Percentiles rank a stretch among this genome's conserved stretches.
phyloP scores from a whole-genome alignment of 2,113 vertebrate species.

The Mastomys natalensis region DNA sequence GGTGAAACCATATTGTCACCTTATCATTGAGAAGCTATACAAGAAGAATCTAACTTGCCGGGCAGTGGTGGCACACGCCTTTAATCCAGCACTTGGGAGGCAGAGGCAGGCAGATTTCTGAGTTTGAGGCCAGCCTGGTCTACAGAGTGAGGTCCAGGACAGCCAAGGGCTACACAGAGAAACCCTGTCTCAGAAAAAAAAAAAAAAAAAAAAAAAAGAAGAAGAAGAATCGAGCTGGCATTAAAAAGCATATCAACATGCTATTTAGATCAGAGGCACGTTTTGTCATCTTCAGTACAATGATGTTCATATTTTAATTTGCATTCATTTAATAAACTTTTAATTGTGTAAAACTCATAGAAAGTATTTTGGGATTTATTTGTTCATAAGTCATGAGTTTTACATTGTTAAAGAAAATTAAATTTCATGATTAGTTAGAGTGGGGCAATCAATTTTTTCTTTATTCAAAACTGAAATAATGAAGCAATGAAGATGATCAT shows the following conservation, averaged over 20 bases:
- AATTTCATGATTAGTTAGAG: constrained; percentile 1
- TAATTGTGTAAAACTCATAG: background rate
- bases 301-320: constrained; percentile 21
- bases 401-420: background rate
- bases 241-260: background rate
- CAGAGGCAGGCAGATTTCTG: too few relatives aligned
- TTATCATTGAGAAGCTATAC: background rate
- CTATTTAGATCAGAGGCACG: background rate
- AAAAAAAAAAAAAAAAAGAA: too few relatives aligned
- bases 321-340: constrained; percentile 14
- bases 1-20: background rate
- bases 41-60: too few relatives aligned
- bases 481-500: background rate
- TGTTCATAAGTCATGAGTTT: background rate
- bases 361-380: background rate
- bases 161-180: too few relatives aligned
- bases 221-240: background rate
- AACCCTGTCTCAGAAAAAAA: too few relatives aligned
- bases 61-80: too few relatives aligned
- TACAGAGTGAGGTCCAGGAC: too few relatives aligned
- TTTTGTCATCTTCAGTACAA: constrained; percentile 8
- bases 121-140: too few relatives aligned
- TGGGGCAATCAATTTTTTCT: background rate
- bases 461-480: constrained; percentile 43
- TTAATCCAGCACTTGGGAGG: too few relatives aligned